Evolutionary conservation across 2,113 vertebrate genomes (phyloP).

Genomic region (Gila orcuttii): DNA sequence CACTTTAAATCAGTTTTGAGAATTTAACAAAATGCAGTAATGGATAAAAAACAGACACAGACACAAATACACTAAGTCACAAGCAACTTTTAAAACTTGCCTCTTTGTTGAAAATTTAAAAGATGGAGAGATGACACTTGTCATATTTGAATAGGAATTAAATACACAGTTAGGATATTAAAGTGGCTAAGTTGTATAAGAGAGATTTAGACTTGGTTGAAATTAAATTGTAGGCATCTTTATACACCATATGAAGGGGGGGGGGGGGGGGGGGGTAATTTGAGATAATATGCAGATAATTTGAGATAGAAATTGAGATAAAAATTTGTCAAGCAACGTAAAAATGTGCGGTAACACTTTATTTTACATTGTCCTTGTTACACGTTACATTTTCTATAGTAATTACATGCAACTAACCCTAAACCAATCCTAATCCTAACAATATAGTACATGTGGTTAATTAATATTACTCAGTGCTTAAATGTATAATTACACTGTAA

Average conservation of each 20-base stretch:
- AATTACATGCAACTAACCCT: too few relatives aligned
- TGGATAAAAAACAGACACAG: not conserved
- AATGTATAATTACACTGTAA: too few relatives aligned
- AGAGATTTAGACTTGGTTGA: not conserved
- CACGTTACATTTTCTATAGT: too few relatives aligned
- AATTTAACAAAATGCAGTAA: not conserved
- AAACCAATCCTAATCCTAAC: too few relatives aligned
- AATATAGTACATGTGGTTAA: too few relatives aligned
- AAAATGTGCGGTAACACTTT: not conserved
- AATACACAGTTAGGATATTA: not conserved
- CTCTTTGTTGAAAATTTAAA: not conserved
- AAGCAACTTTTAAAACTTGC: not conserved
- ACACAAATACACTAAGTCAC: not conserved
- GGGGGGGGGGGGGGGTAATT: too few relatives aligned
- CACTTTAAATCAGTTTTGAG: constrained; percentile 7
- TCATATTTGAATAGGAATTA: not conserved
- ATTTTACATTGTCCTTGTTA: too few relatives aligned
- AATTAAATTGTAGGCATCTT: not conserved
- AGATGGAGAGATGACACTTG: not conserved
- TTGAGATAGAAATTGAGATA: not conserved
- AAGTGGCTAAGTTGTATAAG: not conserved
- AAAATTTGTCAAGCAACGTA: not conserved
- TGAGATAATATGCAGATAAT: too few relatives aligned
- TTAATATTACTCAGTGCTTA: too few relatives aligned
- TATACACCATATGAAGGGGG: not conserved